Evolutionary conservation across 2,888 invertebrate genomes (phyloP), one percentile per base, ranked within the genome.

Genomic region (Drosophila peninsularis): DNA sequence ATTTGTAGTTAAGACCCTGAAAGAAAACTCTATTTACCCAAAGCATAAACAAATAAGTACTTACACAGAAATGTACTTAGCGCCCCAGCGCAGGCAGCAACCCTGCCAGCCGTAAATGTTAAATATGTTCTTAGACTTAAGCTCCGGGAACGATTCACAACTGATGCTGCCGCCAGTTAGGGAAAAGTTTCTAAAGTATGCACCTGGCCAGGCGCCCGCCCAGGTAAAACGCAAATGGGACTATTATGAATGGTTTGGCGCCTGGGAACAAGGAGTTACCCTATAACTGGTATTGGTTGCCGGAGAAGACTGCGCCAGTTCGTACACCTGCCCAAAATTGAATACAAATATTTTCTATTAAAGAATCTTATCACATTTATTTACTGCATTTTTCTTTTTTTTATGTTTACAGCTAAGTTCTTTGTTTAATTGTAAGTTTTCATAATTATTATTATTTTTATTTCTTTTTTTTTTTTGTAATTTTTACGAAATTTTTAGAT

Each of bases 311-410:
- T 11, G 10, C 32, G 30, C 7, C 10, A 30, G 1, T 32, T 32
- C 3, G 1, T 10, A 11, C 42, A 44, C 42, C 42, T n/a, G 44
- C 24, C 44, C 21, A 24, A 47, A 47, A 49, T 53, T 44, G 44
- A 55, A 63, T 13, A 71, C 47, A 64, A 36, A 10, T 9, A 1
- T 24, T 68, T 81, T 84, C 84, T 82, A 82, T 83, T 90, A 78
- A 91, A 91, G 91, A 91, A 91, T 91, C 91, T 91, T 91, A 91
- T 91, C 91, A 91, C 91, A 91, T 91, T 91, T 91, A 91, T 91
- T 91, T 91, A 91, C 91, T 90, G 91, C 87, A 88, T 88, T 78
- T 88, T 75, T 79, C 4, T 27, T 30, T 11, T 17, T 78, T 83
- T 77, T 72, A 79, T 84, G 69, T 82, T 78, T 89, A 84, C 79